These are phyloP conservation scores for Bettongia penicillata DNA, from an alignment of 2,113 vertebrate species.

Conservation along the genomic window DNA sequence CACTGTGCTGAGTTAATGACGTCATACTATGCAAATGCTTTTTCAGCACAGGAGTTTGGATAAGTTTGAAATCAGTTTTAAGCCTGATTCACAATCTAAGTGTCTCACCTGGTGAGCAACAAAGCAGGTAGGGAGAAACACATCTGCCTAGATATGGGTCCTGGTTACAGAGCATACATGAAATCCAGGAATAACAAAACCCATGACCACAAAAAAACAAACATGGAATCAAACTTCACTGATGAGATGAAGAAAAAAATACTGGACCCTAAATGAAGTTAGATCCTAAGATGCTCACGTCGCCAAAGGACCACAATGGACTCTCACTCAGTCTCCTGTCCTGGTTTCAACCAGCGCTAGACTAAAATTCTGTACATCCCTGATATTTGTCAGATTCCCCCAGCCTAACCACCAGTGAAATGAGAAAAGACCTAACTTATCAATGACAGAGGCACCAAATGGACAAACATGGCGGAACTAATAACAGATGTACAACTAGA, in stretches of 20 bases:
- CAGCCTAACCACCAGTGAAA: not conserved
- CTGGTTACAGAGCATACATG: rapidly evolving
- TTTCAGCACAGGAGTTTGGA: not conserved
- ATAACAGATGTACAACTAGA: not conserved
- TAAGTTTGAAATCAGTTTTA: not conserved
- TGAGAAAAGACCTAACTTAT: not conserved
- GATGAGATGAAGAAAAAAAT: not conserved
- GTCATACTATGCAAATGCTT: not conserved
- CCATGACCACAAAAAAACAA: not conserved
- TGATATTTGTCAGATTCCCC: not conserved
- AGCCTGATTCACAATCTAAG: not conserved
- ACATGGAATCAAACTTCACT: not conserved
- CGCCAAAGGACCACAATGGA: conserved; percentile 20
- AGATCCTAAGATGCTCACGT: not conserved
- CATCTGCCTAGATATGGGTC: not conserved
- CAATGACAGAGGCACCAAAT: not conserved
- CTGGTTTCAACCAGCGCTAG: not conserved
- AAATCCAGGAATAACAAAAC: not conserved
- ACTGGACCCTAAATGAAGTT: not conserved
- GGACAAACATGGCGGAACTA: not conserved
- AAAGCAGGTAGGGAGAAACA: not conserved
- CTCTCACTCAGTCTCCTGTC: not conserved
- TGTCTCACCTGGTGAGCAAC: not conserved
- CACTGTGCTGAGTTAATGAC: not conserved
- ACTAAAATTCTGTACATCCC: not conserved